phyloP scores from a whole-genome alignment of 1,140 invertebrate genomes.

The Tetranychus cinnabarinus region DNA sequence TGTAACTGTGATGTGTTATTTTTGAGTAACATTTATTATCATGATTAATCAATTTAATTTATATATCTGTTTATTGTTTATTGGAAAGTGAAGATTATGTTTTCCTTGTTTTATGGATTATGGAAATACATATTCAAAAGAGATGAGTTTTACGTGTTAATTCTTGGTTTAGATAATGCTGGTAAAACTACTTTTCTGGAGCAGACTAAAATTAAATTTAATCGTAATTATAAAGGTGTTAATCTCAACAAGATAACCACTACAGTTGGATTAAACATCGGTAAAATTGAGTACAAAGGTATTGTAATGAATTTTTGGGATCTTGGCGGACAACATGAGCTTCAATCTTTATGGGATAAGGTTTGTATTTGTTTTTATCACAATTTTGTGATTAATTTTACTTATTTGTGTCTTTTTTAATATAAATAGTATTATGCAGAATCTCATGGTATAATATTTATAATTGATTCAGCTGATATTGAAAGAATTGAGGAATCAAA shows the following conservation, averaged over 20 bases:
- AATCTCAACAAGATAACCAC: conserved; percentile 87
- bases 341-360: conserved; percentile 98
- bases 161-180: conserved; percentile 91
- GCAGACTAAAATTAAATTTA: conserved; percentile 88
- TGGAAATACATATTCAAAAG: conserved; percentile 91
- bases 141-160: conserved; percentile 90
- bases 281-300: conserved; percentile 71
- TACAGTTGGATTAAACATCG: conserved; percentile 94
- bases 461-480: conserved; percentile 86
- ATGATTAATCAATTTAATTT: too few relatives aligned
- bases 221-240: conserved; percentile 62
- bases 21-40: too few relatives aligned
- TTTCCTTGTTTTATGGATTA: conserved; percentile 76
- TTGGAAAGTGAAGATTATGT: conserved; percentile 36
- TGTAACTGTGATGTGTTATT: too few relatives aligned
- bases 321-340: conserved; percentile 84
- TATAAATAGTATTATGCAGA: conserved; percentile 80
- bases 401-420: too few relatives aligned
- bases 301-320: conserved; percentile 95
- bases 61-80: too few relatives aligned
- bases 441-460: conserved; percentile 93
- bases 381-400: too few relatives aligned
- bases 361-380: conserved; percentile 29
- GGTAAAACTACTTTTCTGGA: conserved; percentile 98
- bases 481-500: conserved; percentile 86